Evolutionary conservation across 2,113 vertebrate genomes (phyloP).

Genomic region (Choloepus hoffmanni): DNA sequence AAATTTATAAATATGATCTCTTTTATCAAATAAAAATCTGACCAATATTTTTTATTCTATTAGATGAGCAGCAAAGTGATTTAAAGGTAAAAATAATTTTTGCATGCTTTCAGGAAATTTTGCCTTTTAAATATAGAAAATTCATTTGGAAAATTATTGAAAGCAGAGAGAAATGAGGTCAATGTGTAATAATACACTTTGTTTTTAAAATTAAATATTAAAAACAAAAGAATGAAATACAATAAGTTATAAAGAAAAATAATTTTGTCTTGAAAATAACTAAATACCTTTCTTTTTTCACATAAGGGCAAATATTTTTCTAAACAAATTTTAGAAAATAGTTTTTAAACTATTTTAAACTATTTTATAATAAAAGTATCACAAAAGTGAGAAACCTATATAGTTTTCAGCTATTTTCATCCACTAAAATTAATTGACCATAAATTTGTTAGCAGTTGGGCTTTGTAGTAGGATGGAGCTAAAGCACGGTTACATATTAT

Average conservation of each 20-base stretch:
- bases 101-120: not conserved
- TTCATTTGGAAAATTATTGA: not conserved
- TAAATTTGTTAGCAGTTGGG: conserved; percentile 79
- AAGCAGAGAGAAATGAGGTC: not conserved
- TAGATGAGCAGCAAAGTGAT: not conserved
- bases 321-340: not conserved
- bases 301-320: not conserved
- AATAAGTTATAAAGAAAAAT: not conserved
- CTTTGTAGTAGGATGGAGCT: conserved; percentile 78
- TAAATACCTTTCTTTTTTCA: not conserved
- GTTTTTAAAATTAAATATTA: not conserved
- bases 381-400: conserved; percentile 46
- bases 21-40: not conserved
- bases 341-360: not conserved
- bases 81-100: not conserved
- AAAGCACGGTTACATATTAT: conserved; percentile 80
- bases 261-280: not conserved
- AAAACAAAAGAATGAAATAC: not conserved
- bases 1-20: not conserved
- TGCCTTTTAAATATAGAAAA: not conserved
- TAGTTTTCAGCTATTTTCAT: conserved; percentile 73
- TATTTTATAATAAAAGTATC: not conserved
- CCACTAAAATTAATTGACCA: conserved; percentile 81
- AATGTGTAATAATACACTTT: not conserved
- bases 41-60: not conserved